These are phyloP conservation scores for Stenodema calcarata DNA, from an alignment of 2,888 invertebrate genomes.

Conservation along the genomic window DNA sequence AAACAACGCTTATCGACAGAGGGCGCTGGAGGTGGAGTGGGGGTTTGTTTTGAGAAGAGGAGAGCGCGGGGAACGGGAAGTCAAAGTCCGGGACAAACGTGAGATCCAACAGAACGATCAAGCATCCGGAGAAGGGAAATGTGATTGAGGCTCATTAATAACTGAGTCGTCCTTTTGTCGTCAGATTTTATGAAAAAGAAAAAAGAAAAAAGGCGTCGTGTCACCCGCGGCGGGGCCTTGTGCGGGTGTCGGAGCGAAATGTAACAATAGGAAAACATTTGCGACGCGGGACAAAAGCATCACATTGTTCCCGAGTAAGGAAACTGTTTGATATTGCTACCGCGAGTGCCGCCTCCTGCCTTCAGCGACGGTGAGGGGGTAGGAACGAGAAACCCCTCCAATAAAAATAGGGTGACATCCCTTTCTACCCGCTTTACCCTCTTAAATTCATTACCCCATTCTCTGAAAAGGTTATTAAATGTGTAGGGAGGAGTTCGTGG, in stretches of 20 bases:
- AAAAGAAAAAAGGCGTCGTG: constrained; percentile 20
- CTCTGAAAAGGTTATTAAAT: constrained; percentile 37
- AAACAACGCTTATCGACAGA: no score
- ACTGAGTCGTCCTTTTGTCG: background rate
- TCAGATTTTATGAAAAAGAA: background rate
- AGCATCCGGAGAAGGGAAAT: background rate
- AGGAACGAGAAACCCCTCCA: background rate
- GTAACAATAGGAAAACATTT: constrained; percentile 35
- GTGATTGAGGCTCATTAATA: constrained; percentile 30
- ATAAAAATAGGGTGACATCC: constrained; percentile 36
- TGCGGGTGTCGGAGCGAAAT: background rate
- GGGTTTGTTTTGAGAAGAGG: background rate
- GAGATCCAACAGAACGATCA: background rate
- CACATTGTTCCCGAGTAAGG: constrained; percentile 25
- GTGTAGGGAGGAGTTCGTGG: background rate
- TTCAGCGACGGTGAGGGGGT: background rate
- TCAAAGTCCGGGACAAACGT: background rate
- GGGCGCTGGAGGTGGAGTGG: no score
- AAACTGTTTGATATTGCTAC: constrained; percentile 31
- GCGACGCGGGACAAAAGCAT: constrained; percentile 21
- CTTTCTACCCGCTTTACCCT: constrained; percentile 34
- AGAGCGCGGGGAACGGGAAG: background rate
- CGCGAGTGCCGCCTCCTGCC: background rate
- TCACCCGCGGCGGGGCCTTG: background rate
- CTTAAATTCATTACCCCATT: constrained; percentile 42